A percentile compares a stretch with the other conserved stretches of the same genome.
These are phyloP conservation scores for Cyclophora punctaria DNA, from an alignment of 2,888 invertebrate species.

Conservation along the genomic window DNA sequence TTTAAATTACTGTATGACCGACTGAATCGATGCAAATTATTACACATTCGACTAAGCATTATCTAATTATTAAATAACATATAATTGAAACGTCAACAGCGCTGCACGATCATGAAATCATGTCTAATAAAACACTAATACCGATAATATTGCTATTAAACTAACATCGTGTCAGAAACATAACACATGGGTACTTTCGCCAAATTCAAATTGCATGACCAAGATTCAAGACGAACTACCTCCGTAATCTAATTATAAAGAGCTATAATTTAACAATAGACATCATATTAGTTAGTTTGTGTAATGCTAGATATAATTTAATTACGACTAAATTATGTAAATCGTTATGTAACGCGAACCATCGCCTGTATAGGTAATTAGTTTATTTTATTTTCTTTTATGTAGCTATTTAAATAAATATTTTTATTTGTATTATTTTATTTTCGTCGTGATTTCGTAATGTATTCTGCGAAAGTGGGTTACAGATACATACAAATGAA, in stretches of 20 bases:
- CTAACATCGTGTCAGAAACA: not conserved
- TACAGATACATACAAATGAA: too few species aligned
- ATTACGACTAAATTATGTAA: constrained; percentile 20
- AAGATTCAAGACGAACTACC: not conserved
- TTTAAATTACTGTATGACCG: too few species aligned
- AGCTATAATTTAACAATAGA: constrained; percentile 16
- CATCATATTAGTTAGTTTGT: constrained; percentile 13
- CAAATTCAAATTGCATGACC: constrained; percentile 1
- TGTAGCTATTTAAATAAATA: too few species aligned
- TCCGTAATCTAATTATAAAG: not conserved
- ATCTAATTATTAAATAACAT: not conserved
- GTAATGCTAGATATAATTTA: constrained; percentile 11
- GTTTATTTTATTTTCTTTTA: too few species aligned
- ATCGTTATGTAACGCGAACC: constrained; percentile 15
- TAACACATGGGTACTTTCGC: not conserved
- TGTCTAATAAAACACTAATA: not conserved
- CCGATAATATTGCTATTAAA: not conserved
- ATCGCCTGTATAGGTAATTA: too few species aligned
- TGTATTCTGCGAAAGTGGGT: too few species aligned
- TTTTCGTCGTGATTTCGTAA: too few species aligned
- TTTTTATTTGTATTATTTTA: too few species aligned
- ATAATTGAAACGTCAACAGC: not conserved
- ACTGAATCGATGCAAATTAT: too few species aligned
- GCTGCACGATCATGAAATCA: not conserved
- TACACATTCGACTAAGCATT: too few species aligned